Evolutionary conservation across 2,888 invertebrate species (phyloP).

Genomic region (Pterostichus niger): DNA sequence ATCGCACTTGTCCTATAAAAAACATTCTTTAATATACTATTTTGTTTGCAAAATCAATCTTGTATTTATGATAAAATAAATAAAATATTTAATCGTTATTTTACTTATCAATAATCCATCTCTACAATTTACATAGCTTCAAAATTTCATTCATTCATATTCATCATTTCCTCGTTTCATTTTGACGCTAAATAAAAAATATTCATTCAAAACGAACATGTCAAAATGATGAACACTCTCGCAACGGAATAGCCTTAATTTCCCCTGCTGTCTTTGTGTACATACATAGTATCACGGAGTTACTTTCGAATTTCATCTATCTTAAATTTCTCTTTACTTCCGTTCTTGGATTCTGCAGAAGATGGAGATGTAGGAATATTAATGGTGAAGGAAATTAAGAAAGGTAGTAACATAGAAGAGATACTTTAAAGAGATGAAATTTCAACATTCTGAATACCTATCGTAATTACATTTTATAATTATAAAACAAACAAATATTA

Average conservation of each 20-base stretch:
- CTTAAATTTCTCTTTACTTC: constrained; percentile 3
- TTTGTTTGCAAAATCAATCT: too few relatives aligned
- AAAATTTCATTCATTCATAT: constrained; percentile 18
- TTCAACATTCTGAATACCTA: background rate
- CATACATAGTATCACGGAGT: background rate
- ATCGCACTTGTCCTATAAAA: too few relatives aligned
- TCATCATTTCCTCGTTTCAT: constrained; percentile 3
- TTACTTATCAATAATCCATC: background rate
- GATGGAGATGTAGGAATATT: constrained; percentile 21
- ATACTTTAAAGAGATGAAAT: background rate
- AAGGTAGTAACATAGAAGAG: background rate
- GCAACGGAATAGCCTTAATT: constrained; percentile 19
- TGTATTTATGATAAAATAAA: too few relatives aligned
- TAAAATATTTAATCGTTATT: too few relatives aligned
- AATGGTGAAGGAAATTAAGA: constrained; percentile 32
- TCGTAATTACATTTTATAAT: too few relatives aligned
- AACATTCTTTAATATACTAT: too few relatives aligned
- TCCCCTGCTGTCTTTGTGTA: constrained; percentile 26
- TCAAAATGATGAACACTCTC: constrained; percentile 29
- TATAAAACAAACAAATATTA: too few relatives aligned
- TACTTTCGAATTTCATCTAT: constrained; percentile 11
- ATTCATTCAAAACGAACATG: background rate
- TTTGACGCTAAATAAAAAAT: constrained; percentile 39
- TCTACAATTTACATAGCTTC: constrained; percentile 2
- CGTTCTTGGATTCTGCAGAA: background rate